These are phyloP conservation scores for Gallinago solitaria DNA, from an alignment of 2,797 vertebrate species.

Conservation along the genomic window DNA sequence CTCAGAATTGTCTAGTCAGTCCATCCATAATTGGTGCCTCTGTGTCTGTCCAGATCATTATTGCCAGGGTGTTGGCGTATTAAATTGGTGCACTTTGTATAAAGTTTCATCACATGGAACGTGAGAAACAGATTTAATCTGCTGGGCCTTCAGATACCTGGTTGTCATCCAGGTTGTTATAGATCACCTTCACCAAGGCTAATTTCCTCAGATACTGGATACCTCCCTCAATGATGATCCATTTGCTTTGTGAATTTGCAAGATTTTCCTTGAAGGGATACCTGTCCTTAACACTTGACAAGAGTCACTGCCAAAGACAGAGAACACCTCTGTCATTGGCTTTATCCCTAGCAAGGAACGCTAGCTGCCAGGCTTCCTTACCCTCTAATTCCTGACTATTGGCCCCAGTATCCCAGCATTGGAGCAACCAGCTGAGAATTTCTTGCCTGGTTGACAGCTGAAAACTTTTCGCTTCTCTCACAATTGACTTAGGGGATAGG, in stretches of 20 bases:
- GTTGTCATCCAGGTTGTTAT: background rate
- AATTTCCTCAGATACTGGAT: background rate
- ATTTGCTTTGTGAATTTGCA: background rate
- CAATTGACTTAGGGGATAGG: background rate
- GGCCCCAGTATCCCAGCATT: background rate
- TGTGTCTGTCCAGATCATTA: background rate
- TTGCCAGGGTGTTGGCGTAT: background rate
- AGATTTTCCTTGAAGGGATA: background rate
- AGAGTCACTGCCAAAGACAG: background rate
- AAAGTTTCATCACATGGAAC: background rate
- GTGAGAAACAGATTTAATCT: background rate
- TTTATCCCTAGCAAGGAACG: background rate
- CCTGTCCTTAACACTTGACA: background rate
- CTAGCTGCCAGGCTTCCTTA: background rate
- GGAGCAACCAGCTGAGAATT: background rate
- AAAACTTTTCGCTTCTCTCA: accelerated
- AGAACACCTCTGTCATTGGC: no score
- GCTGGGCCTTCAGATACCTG: background rate
- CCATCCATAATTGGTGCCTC: background rate
- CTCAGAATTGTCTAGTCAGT: background rate
- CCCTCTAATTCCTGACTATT: background rate
- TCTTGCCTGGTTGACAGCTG: background rate
- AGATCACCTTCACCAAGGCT: background rate
- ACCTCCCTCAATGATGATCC: background rate
- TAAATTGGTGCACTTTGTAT: background rate